Evolutionary conservation across 2,888 invertebrate genomes (phyloP), one percentile per base, ranked within the genome.

Genomic region (Pristionchus exspectatus): DNA sequence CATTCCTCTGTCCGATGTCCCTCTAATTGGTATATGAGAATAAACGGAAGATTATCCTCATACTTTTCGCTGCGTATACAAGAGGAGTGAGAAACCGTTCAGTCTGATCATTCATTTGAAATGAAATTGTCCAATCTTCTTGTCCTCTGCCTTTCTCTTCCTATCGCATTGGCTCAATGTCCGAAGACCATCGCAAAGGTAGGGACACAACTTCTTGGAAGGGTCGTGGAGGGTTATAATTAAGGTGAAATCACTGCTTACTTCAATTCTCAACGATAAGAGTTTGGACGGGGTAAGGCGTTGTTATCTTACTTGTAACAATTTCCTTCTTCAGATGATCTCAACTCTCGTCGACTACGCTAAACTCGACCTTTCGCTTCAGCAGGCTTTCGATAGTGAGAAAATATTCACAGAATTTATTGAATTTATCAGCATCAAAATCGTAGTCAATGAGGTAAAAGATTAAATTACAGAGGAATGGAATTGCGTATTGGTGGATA

Each of bases 391-490:
- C 24, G 85, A 85, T n/a, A 63, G 85, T 85, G 63, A 63, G 63
- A 10, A 63, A 59, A 21, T 38, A 10, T 59, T 85, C 10, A 50
- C 10, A 21, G 30, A 33, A 21, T 74, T n/a, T n/a, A n/a, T n/a
- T n/a, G n/a, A n/a, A n/a, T n/a, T 21, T 56, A 16, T 21, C 21
- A 21, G 10, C 16, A 56, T 56, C 56, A 21, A 56, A 54, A 56
- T 56, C 56, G 21, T 21, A 16, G 54, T 54, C 54, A 54, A 21
- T 56, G 14, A 56, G 3, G 56, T 56, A 21, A 21, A 56, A 56
- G 56, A 66, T 66, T 66, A 27, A 24, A 12, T 81, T 85, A 33
- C 85, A 85, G 85, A 85, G 85, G 85, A 85, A 33, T 85, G 38
- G 33, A 21, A 85, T 21, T 85, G 85, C 21, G 18, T 59, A 12